Conservation (phyloP, 1,140 invertebrate species). For the Hypsibius dujardini region DNA sequence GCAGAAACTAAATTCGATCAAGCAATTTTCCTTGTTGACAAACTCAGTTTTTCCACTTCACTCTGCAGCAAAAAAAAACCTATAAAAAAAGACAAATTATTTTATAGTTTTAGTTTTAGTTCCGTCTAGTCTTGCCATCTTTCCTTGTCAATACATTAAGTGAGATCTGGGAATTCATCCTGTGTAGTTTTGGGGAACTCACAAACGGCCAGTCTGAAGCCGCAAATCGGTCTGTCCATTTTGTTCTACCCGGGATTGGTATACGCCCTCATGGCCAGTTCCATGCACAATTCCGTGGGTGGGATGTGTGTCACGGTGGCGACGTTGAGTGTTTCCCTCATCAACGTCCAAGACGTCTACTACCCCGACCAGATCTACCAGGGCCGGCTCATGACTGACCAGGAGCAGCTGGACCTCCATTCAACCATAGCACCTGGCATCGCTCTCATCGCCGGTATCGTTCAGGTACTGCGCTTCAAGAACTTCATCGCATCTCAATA, state of each 20-base stretch:
- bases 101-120: neutral
- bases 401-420: conserved; percentile 8
- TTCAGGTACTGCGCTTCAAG: conserved; percentile 11
- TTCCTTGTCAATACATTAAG: neutral
- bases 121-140: neutral
- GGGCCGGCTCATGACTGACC: neutral
- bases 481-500: neutral
- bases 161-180: neutral
- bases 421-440: neutral
- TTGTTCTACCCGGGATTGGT: conserved; percentile 2
- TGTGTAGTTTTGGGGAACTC: conserved; percentile 8
- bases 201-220: neutral
- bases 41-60: neutral
- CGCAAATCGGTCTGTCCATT: neutral
- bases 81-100: neutral
- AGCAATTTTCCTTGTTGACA: neutral
- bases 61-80: neutral
- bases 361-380: neutral
- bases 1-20: neutral
- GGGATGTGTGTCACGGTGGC: neutral
- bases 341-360: neutral
- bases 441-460: conserved; percentile 2
- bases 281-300: conserved; percentile 1
- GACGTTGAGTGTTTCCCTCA: neutral
- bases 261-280: conserved; percentile 10